phyloP scores from a whole-genome alignment of 2,888 invertebrate species.

The Tachina grossa region DNA sequence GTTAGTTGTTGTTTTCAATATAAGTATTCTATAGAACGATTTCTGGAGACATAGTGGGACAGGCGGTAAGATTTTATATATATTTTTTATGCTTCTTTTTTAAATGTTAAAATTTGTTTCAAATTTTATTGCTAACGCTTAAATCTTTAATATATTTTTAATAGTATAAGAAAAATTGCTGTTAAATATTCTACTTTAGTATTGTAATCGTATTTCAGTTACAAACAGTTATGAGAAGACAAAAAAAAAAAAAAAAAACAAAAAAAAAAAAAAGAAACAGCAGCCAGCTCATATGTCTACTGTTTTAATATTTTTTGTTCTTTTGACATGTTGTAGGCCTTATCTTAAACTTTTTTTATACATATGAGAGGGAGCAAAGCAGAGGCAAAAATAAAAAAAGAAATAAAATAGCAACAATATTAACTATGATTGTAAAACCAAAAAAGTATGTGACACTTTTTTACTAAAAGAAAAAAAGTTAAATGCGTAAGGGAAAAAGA shows the following conservation, averaged over 20 bases:
- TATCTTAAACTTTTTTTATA: conserved; percentile 66
- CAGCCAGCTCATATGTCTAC: conserved; percentile 38
- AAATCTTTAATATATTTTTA: neutral
- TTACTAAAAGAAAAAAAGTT: conserved; percentile 4
- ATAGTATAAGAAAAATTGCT: neutral
- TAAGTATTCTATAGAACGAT: no score
- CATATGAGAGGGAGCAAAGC: neutral
- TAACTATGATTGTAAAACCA: conserved; percentile 53
- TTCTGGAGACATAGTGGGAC: no score
- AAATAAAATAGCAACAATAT: conserved; percentile 40
- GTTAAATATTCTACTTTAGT: conserved; percentile 38
- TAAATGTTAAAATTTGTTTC: neutral
- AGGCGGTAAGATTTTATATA: no score
- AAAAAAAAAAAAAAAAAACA: neutral
- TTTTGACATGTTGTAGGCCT: conserved; percentile 66
- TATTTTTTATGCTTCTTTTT: no score
- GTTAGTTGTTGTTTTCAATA: no score
- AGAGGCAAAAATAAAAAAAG: conserved; percentile 10
- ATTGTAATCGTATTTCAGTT: conserved; percentile 47
- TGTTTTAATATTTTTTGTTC: neutral
- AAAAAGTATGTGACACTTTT: conserved; percentile 61
- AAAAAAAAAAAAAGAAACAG: neutral
- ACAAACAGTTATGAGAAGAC: neutral
- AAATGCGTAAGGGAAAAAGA: neutral
- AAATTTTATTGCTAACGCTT: neutral